A percentile compares a stretch with the other conserved stretches of the same genome.
phyloP scores from a whole-genome alignment of 2,888 invertebrate genomes.

The Omphaloscelis lunosa region DNA sequence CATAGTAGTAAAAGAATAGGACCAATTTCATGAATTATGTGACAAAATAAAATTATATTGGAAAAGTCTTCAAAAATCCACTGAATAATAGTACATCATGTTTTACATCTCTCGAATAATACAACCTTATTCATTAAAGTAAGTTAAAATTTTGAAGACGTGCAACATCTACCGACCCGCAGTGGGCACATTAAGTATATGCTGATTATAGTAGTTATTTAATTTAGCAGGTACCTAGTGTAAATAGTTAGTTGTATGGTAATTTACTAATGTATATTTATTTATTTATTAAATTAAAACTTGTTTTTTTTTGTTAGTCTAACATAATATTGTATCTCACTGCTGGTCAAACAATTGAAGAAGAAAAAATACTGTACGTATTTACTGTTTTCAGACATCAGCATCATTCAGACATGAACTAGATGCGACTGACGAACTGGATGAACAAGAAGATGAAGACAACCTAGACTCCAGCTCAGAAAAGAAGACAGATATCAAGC shows the following conservation, averaged over 20 bases:
- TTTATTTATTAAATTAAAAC: too few species aligned
- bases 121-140: neutral
- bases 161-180: too few species aligned
- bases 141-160: neutral
- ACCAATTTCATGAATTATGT: neutral
- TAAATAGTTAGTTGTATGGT: too few species aligned
- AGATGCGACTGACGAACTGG: constrained; percentile 32
- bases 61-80: too few species aligned
- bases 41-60: neutral
- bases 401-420: constrained; percentile 42
- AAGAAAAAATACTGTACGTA: too few species aligned
- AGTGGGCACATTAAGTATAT: too few species aligned
- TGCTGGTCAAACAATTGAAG: too few species aligned
- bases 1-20: neutral
- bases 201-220: neutral
- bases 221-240: too few species aligned
- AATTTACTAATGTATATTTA: too few species aligned
- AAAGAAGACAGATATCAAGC: constrained; percentile 38
- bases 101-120: neutral
- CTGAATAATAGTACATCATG: too few species aligned
- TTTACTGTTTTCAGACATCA: constrained; percentile 35
- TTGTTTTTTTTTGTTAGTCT: too few species aligned
- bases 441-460: constrained; percentile 42
- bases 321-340: too few species aligned
- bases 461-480: constrained; percentile 43